A percentile compares a stretch with the other conserved stretches of the same genome.
Conservation (phyloP, 2,888 invertebrate species). For the Oasisia sp. region DNA sequence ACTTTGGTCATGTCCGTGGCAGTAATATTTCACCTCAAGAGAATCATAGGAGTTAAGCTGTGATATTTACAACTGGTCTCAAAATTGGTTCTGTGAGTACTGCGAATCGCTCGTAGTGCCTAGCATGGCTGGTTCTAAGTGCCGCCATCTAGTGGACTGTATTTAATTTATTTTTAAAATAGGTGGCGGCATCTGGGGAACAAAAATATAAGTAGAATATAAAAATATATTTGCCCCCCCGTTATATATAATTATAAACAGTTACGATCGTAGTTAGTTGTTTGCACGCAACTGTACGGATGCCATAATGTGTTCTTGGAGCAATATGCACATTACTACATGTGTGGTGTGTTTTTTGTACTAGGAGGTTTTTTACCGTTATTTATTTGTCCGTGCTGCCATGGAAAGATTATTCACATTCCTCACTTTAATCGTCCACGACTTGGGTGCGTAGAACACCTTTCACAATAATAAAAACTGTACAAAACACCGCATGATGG, state of each 20-base stretch:
- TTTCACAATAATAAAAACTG: neutral
- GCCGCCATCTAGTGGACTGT: neutral
- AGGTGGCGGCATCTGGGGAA: neutral
- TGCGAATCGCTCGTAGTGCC: neutral
- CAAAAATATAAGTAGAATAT: neutral
- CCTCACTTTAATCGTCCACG: neutral
- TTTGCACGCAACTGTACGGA: neutral
- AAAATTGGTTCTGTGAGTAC: neutral
- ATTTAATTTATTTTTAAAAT: neutral
- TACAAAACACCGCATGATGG: neutral
- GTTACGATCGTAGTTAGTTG: neutral
- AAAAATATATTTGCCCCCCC: neutral
- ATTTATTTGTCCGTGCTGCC: neutral
- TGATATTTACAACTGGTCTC: neutral
- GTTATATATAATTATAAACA: neutral
- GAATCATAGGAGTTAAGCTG: neutral
- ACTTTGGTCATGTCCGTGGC: neutral
- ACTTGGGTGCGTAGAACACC: neutral
- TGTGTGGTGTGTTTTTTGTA: neutral
- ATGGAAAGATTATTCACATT: neutral
- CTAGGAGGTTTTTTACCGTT: neutral
- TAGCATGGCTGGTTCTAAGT: neutral
- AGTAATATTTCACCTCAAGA: neutral
- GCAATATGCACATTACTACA: neutral
- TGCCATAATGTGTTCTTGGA: neutral